Evolutionary conservation across 2,113 vertebrate genomes (phyloP).

Genomic region (Cercocebus atys): DNA sequence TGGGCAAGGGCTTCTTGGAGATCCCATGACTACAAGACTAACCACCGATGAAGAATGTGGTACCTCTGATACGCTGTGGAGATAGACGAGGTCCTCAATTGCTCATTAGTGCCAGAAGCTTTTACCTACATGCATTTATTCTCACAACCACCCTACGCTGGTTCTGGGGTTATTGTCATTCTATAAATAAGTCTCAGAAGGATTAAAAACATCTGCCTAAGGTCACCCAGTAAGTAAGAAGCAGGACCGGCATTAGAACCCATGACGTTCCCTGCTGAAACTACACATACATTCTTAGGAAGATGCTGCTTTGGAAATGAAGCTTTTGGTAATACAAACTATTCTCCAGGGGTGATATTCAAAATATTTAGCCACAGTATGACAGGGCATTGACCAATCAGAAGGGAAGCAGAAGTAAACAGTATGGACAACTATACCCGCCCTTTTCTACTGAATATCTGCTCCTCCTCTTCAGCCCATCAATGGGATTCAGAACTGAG

Average conservation of each 20-base stretch:
- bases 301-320: background rate
- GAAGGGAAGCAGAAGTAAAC: background rate
- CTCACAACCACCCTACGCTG: background rate
- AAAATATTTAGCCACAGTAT: background rate
- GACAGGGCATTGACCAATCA: background rate
- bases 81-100: background rate
- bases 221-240: background rate
- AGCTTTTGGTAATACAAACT: background rate
- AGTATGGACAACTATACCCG: rapidly evolving
- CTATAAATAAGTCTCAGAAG: background rate
- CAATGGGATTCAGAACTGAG: background rate
- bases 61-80: background rate
- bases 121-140: background rate
- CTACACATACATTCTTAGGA: background rate
- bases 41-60: background rate
- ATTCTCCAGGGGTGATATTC: background rate
- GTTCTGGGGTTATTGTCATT: background rate
- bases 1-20: background rate
- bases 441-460: background rate
- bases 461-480: rapidly evolving
- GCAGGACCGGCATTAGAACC: background rate
- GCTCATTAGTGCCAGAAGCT: background rate
- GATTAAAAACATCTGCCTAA: background rate
- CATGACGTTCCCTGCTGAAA: background rate
- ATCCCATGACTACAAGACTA: background rate